Percentiles rank a stretch among this genome's conserved stretches.
phyloP scores from a whole-genome alignment of 2,888 invertebrate species.

The Pristionchus fissidentatus region DNA sequence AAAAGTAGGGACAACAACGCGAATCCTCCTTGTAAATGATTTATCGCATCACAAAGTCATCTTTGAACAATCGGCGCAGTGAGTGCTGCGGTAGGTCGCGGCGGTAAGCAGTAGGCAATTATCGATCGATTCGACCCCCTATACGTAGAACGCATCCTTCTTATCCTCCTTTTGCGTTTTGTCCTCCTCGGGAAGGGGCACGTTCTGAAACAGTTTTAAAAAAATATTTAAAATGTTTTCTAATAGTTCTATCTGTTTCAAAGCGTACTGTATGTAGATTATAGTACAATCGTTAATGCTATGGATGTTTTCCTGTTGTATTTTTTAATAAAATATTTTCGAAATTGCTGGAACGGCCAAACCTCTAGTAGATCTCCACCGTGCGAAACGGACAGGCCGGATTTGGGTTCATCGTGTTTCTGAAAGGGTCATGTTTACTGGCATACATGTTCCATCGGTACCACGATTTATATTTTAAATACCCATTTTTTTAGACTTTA shows the following conservation, averaged over 20 bases:
- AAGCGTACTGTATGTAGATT: too few relatives aligned
- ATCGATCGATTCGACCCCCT: neutral
- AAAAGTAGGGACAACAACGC: neutral
- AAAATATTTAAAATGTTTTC: too few relatives aligned
- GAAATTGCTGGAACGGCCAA: neutral
- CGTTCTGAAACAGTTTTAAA: neutral
- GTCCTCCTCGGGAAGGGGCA: conserved; percentile 37
- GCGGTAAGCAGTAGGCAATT: neutral
- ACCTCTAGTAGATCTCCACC: conserved; percentile 32
- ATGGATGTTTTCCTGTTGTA: too few relatives aligned
- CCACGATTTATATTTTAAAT: neutral
- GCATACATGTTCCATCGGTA: neutral
- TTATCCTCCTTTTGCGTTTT: conserved; percentile 29
- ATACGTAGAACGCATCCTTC: conserved; percentile 25
- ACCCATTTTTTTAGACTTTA: neutral
- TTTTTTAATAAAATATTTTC: too few relatives aligned
- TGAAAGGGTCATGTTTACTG: neutral
- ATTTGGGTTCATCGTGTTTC: conserved; percentile 32
- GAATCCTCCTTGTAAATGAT: conserved; percentile 15
- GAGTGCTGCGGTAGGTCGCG: neutral
- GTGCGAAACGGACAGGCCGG: conserved; percentile 19
- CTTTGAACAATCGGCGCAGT: neutral
- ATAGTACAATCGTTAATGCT: too few relatives aligned
- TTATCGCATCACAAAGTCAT: conserved; percentile 15
- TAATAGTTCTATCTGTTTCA: too few relatives aligned